phyloP scores from a whole-genome alignment of 2,797 vertebrate species.

The Ptychadena robeensis region DNA sequence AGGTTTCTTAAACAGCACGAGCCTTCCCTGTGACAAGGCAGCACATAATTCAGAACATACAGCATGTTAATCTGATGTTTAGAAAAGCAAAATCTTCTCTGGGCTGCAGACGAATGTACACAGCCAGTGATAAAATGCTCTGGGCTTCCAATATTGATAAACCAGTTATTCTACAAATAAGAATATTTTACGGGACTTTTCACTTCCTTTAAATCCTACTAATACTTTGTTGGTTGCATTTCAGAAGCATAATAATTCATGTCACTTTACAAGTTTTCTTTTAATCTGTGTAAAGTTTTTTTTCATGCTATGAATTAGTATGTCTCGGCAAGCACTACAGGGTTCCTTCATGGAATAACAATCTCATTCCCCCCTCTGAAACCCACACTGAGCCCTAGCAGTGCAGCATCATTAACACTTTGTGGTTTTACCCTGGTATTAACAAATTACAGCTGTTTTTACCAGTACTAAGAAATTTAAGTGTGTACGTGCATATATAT shows the following conservation, averaged over 20 bases:
- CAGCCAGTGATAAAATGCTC: not conserved
- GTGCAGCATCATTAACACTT: conserved; percentile 34
- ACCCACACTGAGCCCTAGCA: conserved; percentile 44
- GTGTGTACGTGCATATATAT: too few relatives aligned
- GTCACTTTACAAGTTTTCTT: conserved; percentile 24
- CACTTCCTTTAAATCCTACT: not conserved
- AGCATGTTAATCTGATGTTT: conserved; percentile 20
- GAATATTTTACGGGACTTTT: not conserved
- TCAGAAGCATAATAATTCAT: conserved; percentile 8
- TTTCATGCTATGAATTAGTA: conserved; percentile 42
- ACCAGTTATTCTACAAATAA: not conserved
- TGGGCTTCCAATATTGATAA: not conserved
- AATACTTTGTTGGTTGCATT: not conserved
- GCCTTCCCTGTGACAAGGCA: not conserved
- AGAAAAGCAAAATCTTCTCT: not conserved
- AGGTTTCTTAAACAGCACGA: not conserved
- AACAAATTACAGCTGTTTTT: not conserved
- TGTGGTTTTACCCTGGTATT: not conserved
- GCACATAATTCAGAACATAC: conserved; percentile 19
- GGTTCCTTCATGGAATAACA: conserved; percentile 37
- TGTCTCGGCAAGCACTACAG: conserved; percentile 33
- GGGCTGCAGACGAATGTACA: not conserved
- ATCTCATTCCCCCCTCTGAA: conserved; percentile 36
- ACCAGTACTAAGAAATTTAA: not conserved
- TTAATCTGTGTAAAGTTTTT: conserved; percentile 35